Percentiles rank a stretch among this genome's conserved stretches.
Conservation (phyloP, 2,797 vertebrate species). For the Sebastes ruberrimus region DNA sequence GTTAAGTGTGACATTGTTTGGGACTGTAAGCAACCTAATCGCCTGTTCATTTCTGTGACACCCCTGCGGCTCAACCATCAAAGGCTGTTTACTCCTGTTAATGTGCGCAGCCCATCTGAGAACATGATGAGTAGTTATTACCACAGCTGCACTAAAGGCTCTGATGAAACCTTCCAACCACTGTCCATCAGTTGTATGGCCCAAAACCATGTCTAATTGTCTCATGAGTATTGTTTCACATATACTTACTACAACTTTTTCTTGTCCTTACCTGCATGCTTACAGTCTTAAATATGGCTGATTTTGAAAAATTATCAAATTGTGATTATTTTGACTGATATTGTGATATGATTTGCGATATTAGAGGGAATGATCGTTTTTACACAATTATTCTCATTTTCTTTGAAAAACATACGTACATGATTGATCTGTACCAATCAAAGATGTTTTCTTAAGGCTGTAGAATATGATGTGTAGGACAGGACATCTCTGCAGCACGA, state of each 20-base stretch:
- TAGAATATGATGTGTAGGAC: too few relatives aligned
- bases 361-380: too few relatives aligned
- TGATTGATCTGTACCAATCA: too few relatives aligned
- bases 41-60: conserved; percentile 51
- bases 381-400: too few relatives aligned
- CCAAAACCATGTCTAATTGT: not conserved
- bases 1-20: conserved; percentile 50
- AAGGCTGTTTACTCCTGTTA: conserved; percentile 50
- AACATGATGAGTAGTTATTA: conserved; percentile 48
- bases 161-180: conserved; percentile 15
- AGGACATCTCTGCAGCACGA: too few relatives aligned
- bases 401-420: too few relatives aligned
- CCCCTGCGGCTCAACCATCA: conserved; percentile 58
- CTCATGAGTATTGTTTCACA: not conserved
- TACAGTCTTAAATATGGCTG: not conserved
- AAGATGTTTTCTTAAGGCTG: too few relatives aligned
- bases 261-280: not conserved
- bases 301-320: too few relatives aligned
- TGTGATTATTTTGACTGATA: too few relatives aligned
- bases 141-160: conserved; percentile 17
- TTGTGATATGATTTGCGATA: too few relatives aligned
- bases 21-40: conserved; percentile 42
- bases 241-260: not conserved
- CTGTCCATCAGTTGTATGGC: conserved; percentile 10
- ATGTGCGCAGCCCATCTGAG: conserved; percentile 52